Evolutionary conservation across 2,888 invertebrate species (phyloP), one percentile per base, ranked within the genome.

Genomic region (Coremacera marginata): DNA sequence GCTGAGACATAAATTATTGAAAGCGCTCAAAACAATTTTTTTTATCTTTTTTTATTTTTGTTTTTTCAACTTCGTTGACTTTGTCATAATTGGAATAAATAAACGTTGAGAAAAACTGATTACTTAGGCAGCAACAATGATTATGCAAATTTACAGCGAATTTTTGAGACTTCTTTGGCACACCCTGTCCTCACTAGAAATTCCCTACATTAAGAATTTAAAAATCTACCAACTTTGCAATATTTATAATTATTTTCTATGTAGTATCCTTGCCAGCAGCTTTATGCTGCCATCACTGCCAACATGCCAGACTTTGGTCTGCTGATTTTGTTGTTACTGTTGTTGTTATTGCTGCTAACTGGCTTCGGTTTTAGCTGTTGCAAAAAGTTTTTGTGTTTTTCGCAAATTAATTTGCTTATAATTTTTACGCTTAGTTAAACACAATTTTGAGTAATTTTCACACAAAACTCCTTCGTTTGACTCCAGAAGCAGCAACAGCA

Each of bases 371-470:
- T 57, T 11, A 34, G 60, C 60, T 71, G 60, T 71, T 70, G 70
- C 73, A 63, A 63, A 73, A 73, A 73, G 27, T 62, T 73, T 73
- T 51, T 73, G 44, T 63, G 62, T 73, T 73, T 84, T 85, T 85
- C 82, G 83, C 86, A 88, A 88, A 88, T 88, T 88, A 88, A 88
- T 88, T 88, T 88, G 89, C 88, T 88, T 88, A 88, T 88, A 88
- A 88, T 88, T 88, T 88, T 88, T 88, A 88, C 86, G 88, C 88
- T 88, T 88, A 88, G 88, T 88, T 88, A 88, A 88, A 88, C 87
- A 87, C 86, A 85, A 86, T 88, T 87, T 87, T 86, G 87, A 87
- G 86, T 86, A 87, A 87, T 86, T 87, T 88, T 86, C 86, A 84
- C 85, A 85, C 84, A 85, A 82, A 81, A 80, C 65, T 65, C 52